Evolutionary conservation across 2,113 vertebrate species (phyloP), one percentile per base, ranked within the genome.

Genomic region (Microcebus jonahi): DNA sequence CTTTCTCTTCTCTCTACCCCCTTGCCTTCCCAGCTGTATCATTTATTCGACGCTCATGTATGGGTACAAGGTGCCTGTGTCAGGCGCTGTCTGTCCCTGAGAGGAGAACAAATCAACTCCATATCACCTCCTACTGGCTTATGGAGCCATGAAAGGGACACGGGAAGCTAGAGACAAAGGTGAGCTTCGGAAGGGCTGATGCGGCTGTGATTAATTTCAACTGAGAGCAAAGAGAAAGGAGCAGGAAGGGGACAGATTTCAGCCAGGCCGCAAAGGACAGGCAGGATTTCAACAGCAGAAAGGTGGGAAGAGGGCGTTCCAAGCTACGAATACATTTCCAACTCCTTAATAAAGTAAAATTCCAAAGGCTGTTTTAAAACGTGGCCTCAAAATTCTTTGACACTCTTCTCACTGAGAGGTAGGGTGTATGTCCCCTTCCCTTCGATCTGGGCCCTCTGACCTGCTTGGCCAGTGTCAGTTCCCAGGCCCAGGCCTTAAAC

Each of bases 71-170:
- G 13, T 73, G 23, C 39, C 83, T 8, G 18, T 6, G 21, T 20
- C 15, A 17, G 15, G 23, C 25, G 23, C 45, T 63, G n/a, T 29
- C 31, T 1, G 50, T n/a, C 20, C 20, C 39, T n/a, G 23, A 0
- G 17, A 25, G 25, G 25, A 20, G 3, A 45, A 76, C 1, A 34
- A 25, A 27, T 42, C 18, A 45, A 13, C 55, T 23, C 12, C 13
- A 27, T 50, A 36, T 27, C 42, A 39, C 39, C 31, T 23, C 76
- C 77, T 0, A 11, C 20, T 48, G 31, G 36, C 25, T 76, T 48
- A 50, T 5, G 1, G 1, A 23, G 39, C 20, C 13, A 3, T 0
- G 2, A 48, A 0, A 29, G 59, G 45, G 48, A 25, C 2, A 3
- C 29, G 10, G 42, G 20, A 20, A 59, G 57, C n/a, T 13, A 36